Base-by-base conservation (phyloP, 1,140 invertebrate genomes). In the Acromyrmex charruanus region DNA sequence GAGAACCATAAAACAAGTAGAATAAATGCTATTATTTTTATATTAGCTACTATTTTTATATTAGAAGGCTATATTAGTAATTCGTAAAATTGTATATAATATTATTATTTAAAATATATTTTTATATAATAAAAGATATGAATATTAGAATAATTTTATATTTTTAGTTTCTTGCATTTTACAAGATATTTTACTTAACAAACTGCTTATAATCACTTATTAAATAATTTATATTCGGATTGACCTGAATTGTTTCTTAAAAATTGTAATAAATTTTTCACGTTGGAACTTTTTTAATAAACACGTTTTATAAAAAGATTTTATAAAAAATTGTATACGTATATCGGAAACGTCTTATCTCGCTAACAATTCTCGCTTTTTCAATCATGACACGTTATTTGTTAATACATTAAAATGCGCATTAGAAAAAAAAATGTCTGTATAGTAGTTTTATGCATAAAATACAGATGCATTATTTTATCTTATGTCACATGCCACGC, bases 1-100 rank as follows among this genome's bases (percentile, higher is more conserved):
- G 16, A 14, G 18, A 44, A 72, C 14, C 18, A 51, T 82, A 82
- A 82, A 82, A 61, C 14, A 55, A 72, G 72, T 18, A 59, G 35
- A 49, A 71, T 82, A 72, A 72, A 72, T 61, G 10, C 53, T 28
- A 44, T 21, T 21, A 21, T 21, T 21, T 21, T 21, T 21, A 21
- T 21, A 21, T 21, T 44, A 44, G 25, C 12, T 71, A 28, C 3
- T 9, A 58, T n/a, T 71, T 82, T 72, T 59, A 72, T 49, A 59
- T 82, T 25, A 59, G 7, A 59, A 49, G 3, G n/a, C 18, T 44
- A 18, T 10, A 6, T 49, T 12, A 6, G 9, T 61, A 49, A 12
- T 61, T 59, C 7, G 25, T 35, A n/a, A 28, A 35, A 39, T 39
- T 39, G 7, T 39, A 9, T 51, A 44, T 9, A 44, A 10, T 44